Evolutionary conservation across 1,140 invertebrate genomes (phyloP), one percentile per base, ranked within the genome.

Genomic region (Ooceraea biroi): DNA sequence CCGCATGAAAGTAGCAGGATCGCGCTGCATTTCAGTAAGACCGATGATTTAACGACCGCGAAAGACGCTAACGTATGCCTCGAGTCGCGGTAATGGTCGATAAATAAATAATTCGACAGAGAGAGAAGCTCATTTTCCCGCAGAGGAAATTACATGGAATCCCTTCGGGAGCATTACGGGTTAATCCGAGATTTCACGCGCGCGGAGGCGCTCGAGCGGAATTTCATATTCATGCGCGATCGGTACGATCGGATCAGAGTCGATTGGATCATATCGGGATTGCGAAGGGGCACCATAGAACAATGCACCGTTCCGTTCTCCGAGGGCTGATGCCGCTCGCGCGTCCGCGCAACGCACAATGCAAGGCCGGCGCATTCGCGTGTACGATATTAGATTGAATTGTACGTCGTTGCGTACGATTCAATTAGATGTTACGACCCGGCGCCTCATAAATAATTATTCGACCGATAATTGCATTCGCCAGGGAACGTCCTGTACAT

Each of bases 371-470:
- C 36, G 36, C 41, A 30, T 61, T 44, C 55, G 44, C 60, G 30
- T 50, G 60, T 77, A 50, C 61, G 19, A 77, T 77, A 66, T 77
- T 77, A 36, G 73, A 48, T 50, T 52, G 41, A 52, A 77, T 77
- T 65, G 19, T 66, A 77, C 30, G 27, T 14, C 60, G 46, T 77
- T 77, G 73, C 73, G 60, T 77, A 77, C 73, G 48, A 66, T 77
- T 77, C 73, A 77, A 77, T 77, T 61, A 74, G 36, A 36, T 60
- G 44, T 74, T 50, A 77, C 48, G 44, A 65, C 41, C 19, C 25
- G 57, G 41, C 57, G 57, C 11, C 25, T 50, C 27, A 22, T 50
- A 46, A 48, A 77, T 77, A 77, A 77, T 77, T 66, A 66, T 77
- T 30, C 14, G n/a, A 12, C 27, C 60, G n/a, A 65, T 65, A 44